Evolutionary conservation across 2,113 vertebrate genomes (phyloP).

Genomic region (Eclectus roratus): DNA sequence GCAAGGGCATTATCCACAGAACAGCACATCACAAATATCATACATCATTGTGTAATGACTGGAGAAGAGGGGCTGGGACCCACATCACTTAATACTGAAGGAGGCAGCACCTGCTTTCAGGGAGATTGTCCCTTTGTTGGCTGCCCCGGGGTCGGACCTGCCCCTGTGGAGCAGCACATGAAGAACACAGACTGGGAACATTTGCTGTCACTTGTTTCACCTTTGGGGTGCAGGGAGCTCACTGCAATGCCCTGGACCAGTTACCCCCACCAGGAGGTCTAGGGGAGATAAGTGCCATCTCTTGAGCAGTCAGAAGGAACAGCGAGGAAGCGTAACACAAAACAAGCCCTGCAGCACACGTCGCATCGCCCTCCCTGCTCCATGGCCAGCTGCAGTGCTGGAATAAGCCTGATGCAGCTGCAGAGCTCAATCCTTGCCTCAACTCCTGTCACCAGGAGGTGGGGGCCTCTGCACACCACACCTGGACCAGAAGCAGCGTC

Average conservation of each 20-base stretch:
- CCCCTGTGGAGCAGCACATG: background rate
- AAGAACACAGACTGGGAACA: accelerated
- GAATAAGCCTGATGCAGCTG: background rate
- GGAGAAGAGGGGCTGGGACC: background rate
- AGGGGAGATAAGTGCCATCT: background rate
- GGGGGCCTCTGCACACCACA: background rate
- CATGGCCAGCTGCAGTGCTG: background rate
- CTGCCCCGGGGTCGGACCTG: background rate
- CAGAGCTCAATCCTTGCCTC: background rate
- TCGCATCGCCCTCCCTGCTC: background rate
- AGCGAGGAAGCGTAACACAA: background rate
- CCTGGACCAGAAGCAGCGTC: background rate
- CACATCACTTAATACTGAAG: background rate
- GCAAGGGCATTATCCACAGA: background rate
- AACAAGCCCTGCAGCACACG: background rate
- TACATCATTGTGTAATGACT: background rate
- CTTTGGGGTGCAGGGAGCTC: background rate
- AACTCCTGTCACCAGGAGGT: background rate
- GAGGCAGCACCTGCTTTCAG: background rate
- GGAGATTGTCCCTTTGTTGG: background rate
- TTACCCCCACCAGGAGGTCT: background rate
- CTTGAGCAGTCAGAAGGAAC: background rate
- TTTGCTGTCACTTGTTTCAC: background rate
- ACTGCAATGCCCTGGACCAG: background rate
- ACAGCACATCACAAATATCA: background rate